A percentile compares a stretch with the other conserved stretches of the same genome.
Evolutionary conservation across 92 coral and sea anemone species (phyloP).

Genomic region (Parazoanthus darwini): DNA sequence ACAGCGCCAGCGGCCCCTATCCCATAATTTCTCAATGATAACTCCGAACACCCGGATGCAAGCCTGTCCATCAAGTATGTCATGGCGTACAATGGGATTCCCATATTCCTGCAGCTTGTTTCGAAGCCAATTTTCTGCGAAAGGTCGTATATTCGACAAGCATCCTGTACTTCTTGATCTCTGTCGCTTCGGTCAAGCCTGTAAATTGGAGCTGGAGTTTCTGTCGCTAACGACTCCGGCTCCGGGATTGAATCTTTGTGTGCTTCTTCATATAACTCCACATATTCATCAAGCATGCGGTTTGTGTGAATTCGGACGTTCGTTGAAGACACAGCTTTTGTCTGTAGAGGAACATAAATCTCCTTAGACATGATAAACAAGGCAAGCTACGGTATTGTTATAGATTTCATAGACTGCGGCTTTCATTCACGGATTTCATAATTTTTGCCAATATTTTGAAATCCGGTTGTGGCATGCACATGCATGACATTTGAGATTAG

Average conservation of each 20-base stretch:
- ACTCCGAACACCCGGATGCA: constrained; percentile 69
- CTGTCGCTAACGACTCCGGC: constrained; percentile 35
- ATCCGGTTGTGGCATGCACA: background rate
- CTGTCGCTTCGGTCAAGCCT: constrained; percentile 91
- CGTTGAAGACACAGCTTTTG: constrained; percentile 84
- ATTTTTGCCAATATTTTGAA: background rate
- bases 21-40: constrained; percentile 89
- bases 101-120: constrained; percentile 62
- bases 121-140: constrained; percentile 63
- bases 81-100: constrained; percentile 82
- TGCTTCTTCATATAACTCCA: constrained; percentile 46
- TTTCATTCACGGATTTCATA: background rate
- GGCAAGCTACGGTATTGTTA: too few relatives aligned
- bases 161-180: constrained; percentile 84
- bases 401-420: too few relatives aligned
- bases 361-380: constrained; percentile 56
- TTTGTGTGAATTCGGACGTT: constrained; percentile 78
- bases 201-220: constrained; percentile 53
- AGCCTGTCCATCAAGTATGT: constrained; percentile 80
- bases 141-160: constrained; percentile 76
- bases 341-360: constrained; percentile 79
- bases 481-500: background rate
- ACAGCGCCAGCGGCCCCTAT: constrained; percentile 82
- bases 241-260: constrained; percentile 33
- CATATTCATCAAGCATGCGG: constrained; percentile 74